Evolutionary conservation across 2,113 vertebrate species (phyloP), one percentile per base, ranked within the genome.

Genomic region (Gadus chalcogrammus): DNA sequence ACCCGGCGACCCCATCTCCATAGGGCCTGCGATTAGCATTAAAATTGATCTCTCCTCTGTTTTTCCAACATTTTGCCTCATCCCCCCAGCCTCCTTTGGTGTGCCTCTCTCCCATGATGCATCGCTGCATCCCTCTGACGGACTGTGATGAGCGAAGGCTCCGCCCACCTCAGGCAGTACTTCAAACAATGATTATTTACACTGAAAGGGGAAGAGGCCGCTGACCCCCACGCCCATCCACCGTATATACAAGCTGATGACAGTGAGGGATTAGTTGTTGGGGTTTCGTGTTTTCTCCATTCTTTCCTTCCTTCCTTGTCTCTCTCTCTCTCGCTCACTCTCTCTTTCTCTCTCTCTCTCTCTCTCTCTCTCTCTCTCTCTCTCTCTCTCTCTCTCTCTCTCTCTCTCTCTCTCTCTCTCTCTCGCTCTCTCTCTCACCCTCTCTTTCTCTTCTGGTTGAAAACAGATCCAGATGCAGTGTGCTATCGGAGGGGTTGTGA

Each of bases 181-280:
- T 80, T 85, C 77, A 82, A 76, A 84, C 71, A 73, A 61, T 70
- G 71, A 22, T 77, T 76, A 77, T 63, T 80, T 79, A 80, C 71
- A 71, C 76, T 77, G 55, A 64, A 66, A 48, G 67, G 70, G 62
- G 48, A 73, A 73, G 75, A 75, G 78, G 68, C 67, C 73, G 68
- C 55, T 74, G 66, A 69, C 73, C 52, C 59, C 18, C 65, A 58
- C 73, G 74, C 82, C 67, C 75, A 59, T 72, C 59, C 69, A 72
- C 76, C 69, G 67, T 77, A 64, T 64, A 20, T 65, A 62, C 73
- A 76, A 80, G 71, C 60, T 76, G 73, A 80, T 81, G 70, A 77
- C 71, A 77, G 42, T 73, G 20, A 77, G 73, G 76, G 68, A 74
- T 87, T 84, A 74, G 70, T 59, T 72, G 69, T 83, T 77, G 42